These are phyloP conservation scores for Siphamia tubifer DNA, from an alignment of 2,113 vertebrate species.

Conservation along the genomic window DNA sequence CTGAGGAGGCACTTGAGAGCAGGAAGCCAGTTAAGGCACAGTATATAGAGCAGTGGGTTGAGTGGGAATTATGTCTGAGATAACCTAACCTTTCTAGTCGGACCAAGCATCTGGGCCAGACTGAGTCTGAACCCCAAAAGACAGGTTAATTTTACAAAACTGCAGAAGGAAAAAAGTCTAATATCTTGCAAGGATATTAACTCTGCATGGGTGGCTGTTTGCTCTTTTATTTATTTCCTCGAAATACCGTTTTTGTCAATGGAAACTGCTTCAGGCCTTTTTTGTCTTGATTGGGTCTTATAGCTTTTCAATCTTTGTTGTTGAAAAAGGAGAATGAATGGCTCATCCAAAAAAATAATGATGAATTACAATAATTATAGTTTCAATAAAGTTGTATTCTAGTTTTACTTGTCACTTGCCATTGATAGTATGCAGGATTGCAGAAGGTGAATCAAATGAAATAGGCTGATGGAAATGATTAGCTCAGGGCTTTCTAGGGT, in stretches of 20 bases:
- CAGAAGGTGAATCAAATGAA: conserved; percentile 15
- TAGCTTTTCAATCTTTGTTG: not conserved
- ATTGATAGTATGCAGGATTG: conserved; percentile 10
- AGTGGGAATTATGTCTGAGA: not conserved
- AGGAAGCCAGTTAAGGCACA: not conserved
- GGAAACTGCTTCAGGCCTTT: not conserved
- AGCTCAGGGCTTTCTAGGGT: conserved; percentile 1
- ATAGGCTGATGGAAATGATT: conserved; percentile 34
- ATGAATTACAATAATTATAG: conserved; percentile 2
- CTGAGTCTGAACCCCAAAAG: not conserved
- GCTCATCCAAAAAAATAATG: conserved; percentile 2
- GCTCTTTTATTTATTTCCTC: not conserved
- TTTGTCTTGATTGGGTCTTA: conserved; percentile 17
- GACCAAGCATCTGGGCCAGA: not conserved
- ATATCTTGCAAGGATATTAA: not conserved
- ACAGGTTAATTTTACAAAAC: not conserved
- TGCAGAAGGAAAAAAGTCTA: not conserved
- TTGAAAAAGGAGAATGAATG: not conserved
- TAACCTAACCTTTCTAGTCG: too few relatives aligned
- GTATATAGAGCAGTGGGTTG: not conserved
- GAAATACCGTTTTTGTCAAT: not conserved
- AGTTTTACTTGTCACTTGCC: conserved; percentile 8
- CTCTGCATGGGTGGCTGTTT: not conserved
- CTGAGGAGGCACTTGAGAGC: conserved; percentile 25
- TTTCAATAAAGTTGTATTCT: conserved; percentile 4